Evolutionary conservation across 1,140 invertebrate species (phyloP).

Genomic region (Whitmania pigra): DNA sequence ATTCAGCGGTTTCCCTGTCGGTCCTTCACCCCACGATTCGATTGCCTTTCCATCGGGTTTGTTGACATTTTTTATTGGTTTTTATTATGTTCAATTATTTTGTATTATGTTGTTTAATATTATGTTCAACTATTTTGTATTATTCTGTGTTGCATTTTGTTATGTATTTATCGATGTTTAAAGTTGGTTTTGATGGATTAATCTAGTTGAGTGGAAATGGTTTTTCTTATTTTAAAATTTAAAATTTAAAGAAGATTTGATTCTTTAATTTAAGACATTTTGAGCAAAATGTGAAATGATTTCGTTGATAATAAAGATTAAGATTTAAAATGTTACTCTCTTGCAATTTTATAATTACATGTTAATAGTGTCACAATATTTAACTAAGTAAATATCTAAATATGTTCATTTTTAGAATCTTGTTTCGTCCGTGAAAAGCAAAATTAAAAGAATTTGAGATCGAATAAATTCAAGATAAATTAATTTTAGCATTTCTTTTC

Average conservation of each 20-base stretch:
- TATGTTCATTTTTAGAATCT: no score
- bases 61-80: background rate
- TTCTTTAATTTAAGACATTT: background rate
- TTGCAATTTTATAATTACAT: no score
- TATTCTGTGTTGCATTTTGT: background rate
- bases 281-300: background rate
- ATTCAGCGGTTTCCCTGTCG: background rate
- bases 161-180: background rate
- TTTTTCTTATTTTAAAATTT: background rate
- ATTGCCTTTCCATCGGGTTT: background rate
- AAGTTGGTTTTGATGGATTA: background rate
- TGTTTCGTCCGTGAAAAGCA: no score
- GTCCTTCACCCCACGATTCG: background rate
- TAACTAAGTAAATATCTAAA: no score
- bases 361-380: no score
- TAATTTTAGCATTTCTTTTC: no score
- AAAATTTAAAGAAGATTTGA: background rate
- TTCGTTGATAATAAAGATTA: background rate
- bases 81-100: background rate
- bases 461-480: no score
- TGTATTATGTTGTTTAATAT: background rate
- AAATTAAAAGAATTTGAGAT: no score
- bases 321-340: no score
- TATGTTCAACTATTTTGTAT: background rate
- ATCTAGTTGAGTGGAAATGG: background rate